A percentile compares a stretch with the other conserved stretches of the same genome.
These are phyloP conservation scores for Ciconia boyciana DNA, from an alignment of 2,113 vertebrate genomes.

Conservation along the genomic window DNA sequence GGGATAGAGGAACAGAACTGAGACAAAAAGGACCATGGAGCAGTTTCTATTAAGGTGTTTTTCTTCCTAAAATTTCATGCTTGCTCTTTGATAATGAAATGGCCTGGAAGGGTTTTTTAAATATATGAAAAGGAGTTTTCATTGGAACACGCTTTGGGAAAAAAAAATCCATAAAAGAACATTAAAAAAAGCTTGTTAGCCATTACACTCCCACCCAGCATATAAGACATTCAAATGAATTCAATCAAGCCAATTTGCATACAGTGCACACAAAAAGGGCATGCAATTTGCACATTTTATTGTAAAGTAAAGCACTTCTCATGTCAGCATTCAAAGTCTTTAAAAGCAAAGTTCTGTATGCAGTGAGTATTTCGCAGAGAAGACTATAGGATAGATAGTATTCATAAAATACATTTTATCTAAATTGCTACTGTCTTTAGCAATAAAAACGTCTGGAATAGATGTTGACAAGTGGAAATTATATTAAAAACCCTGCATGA, in stretches of 20 bases:
- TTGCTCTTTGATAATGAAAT: not conserved
- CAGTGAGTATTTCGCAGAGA: not conserved
- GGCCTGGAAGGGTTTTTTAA: not conserved
- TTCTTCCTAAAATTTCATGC: not conserved
- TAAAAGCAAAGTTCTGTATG: slow-evolving; percentile 29
- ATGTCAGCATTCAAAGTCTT: slow-evolving; percentile 27
- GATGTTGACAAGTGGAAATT: slow-evolving; percentile 46
- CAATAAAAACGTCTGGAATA: slow-evolving; percentile 31
- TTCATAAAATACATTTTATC: slow-evolving; percentile 61
- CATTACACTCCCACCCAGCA: not conserved
- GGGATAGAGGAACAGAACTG: not conserved
- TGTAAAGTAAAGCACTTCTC: slow-evolving; percentile 33
- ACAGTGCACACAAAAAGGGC: not conserved
- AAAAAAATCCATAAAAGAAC: not conserved
- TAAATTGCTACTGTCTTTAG: slow-evolving; percentile 47
- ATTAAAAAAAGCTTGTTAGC: not conserved
- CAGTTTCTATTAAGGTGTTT: not conserved
- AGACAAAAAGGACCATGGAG: not conserved
- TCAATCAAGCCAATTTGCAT: slow-evolving; percentile 16
- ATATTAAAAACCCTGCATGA: slow-evolving; percentile 41
- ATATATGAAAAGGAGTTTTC: not conserved
- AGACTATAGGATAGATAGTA: slow-evolving; percentile 15
- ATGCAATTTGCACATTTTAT: slow-evolving; percentile 17
- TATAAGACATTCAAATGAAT: not conserved
- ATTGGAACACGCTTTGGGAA: not conserved